Evolutionary conservation across 2,113 vertebrate genomes (phyloP).

Genomic region (Vimba vimba): DNA sequence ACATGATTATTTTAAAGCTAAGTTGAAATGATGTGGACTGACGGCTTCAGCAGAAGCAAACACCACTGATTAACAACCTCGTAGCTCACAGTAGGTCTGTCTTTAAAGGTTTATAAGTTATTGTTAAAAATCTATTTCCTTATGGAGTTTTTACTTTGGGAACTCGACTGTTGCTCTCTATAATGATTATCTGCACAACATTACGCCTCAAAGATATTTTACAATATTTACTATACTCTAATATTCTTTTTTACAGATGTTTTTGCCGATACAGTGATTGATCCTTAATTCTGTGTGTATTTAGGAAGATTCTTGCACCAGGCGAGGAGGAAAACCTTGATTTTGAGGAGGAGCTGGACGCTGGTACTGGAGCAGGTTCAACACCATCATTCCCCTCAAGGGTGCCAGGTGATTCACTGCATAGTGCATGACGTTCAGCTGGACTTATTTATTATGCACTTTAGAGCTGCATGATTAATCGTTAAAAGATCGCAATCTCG

Average conservation of each 20-base stretch:
- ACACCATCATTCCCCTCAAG: slow-evolving; percentile 83
- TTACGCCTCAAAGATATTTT: neutral
- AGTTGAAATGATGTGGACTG: too few species aligned
- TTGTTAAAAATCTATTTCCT: too few species aligned
- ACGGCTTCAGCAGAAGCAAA: too few species aligned
- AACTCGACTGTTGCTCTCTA: too few species aligned
- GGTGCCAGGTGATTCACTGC: slow-evolving; percentile 82
- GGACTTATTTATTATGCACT: too few species aligned
- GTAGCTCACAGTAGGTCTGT: too few species aligned
- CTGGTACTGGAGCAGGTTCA: slow-evolving; percentile 84
- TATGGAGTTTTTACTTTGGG: too few species aligned
- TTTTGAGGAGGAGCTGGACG: slow-evolving; percentile 94
- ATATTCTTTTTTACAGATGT: neutral
- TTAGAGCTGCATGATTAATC: too few species aligned
- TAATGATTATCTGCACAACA: neutral
- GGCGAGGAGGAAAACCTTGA: slow-evolving; percentile 97
- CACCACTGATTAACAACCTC: too few species aligned
- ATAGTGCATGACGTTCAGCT: neutral
- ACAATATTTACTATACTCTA: neutral
- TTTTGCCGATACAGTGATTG: neutral
- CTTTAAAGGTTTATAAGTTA: too few species aligned
- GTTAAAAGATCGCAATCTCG: too few species aligned
- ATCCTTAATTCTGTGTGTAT: neutral
- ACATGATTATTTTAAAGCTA: too few species aligned
- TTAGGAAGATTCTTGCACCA: slow-evolving; percentile 94